Conservation (phyloP, 2,113 vertebrate species). For the Pterocles burchelli region DNA sequence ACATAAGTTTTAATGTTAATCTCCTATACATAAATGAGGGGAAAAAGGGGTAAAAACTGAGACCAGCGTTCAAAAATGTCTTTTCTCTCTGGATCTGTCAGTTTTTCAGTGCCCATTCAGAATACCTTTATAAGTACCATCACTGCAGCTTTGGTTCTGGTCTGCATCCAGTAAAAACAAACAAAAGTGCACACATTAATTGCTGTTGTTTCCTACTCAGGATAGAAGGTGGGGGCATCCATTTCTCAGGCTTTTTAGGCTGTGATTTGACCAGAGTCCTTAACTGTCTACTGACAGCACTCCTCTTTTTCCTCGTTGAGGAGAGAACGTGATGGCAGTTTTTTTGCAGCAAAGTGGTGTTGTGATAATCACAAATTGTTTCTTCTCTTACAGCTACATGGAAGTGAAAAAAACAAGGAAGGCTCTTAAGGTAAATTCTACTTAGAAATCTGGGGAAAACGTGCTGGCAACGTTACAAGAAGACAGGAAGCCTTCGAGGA, state of each 20-base stretch:
- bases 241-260: neutral
- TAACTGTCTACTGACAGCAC: neutral
- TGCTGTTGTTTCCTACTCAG: neutral
- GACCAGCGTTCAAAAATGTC: neutral
- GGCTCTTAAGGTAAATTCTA: neutral
- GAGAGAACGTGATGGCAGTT: neutral
- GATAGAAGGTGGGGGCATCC: neutral
- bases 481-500: neutral
- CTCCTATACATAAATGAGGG: neutral
- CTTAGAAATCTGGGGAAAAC: neutral
- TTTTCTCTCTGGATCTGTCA: neutral
- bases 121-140: neutral
- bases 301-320: neutral
- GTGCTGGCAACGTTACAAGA: neutral
- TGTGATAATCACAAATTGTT: neutral
- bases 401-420: neutral
- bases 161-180: neutral
- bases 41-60: fast-evolving
- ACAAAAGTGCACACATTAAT: neutral
- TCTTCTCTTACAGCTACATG: neutral
- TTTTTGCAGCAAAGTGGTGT: neutral
- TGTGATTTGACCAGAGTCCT: neutral
- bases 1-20: neutral
- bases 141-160: neutral
- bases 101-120: neutral